Percentiles rank a stretch among this genome's conserved stretches.
Evolutionary conservation across 1,140 invertebrate genomes (phyloP).

Genomic region (Holotrichia oblita): DNA sequence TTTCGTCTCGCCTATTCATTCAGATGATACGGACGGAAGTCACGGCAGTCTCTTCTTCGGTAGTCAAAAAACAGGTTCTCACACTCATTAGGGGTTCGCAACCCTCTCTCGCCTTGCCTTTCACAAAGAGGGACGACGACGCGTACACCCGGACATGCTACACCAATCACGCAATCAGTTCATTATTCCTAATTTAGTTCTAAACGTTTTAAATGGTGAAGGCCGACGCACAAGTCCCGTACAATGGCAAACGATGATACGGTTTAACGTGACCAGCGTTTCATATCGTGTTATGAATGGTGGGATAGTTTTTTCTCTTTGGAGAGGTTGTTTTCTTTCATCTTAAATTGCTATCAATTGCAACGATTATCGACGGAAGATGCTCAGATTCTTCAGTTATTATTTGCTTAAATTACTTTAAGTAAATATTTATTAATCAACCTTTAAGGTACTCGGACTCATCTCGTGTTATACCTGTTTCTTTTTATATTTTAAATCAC

Average conservation of each 20-base stretch:
- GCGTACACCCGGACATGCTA: slow-evolving; percentile 9
- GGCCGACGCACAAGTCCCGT: not conserved
- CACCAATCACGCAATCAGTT: slow-evolving; percentile 11
- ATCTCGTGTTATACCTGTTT: no score
- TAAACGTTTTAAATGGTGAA: slow-evolving; percentile 2
- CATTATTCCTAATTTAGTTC: slow-evolving; percentile 21
- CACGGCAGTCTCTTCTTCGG: slow-evolving; percentile 5
- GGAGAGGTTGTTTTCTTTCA: no score
- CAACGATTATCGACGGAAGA: no score
- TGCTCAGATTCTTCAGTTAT: no score
- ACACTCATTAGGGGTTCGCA: slow-evolving; percentile 19
- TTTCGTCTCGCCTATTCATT: not conserved
- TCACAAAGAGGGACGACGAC: not conserved
- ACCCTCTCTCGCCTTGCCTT: slow-evolving; percentile 5
- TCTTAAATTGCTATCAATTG: no score
- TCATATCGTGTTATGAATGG: not conserved
- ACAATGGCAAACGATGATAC: slow-evolving; percentile 12
- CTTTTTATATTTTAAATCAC: no score
- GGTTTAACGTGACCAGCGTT: not conserved
- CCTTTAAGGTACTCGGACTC: no score
- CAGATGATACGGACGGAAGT: not conserved
- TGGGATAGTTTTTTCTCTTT: not conserved
- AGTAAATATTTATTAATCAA: no score
- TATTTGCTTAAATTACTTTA: no score
- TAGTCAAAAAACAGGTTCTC: slow-evolving; percentile 3